Evolutionary conservation across 2,113 vertebrate genomes (phyloP).

Genomic region (Pavo muticus): DNA sequence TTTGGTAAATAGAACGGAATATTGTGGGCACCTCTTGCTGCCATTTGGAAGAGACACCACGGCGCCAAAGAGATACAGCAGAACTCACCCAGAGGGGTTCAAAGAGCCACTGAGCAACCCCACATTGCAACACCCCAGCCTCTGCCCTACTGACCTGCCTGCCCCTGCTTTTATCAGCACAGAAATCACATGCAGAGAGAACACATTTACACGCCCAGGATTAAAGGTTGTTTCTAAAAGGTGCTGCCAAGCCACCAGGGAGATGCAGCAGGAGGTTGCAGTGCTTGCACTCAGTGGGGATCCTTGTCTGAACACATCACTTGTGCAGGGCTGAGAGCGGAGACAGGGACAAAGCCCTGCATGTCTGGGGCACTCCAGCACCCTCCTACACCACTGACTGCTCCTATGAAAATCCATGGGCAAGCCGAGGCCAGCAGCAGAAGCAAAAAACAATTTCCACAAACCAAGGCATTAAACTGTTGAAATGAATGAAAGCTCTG

Average conservation of each 20-base stretch:
- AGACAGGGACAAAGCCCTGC: neutral
- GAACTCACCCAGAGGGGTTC: neutral
- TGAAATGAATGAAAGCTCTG: neutral
- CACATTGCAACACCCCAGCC: accelerated
- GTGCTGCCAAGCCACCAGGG: neutral
- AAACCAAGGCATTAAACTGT: neutral
- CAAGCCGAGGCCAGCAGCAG: neutral
- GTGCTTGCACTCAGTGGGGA: neutral
- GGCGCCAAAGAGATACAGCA: neutral
- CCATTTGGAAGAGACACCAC: neutral
- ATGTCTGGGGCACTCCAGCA: accelerated
- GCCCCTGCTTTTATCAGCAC: neutral
- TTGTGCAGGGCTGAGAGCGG: accelerated
- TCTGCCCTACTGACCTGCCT: neutral
- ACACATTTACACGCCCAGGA: neutral
- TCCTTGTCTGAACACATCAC: neutral
- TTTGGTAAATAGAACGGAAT: neutral
- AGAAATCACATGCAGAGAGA: accelerated
- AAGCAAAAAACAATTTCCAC: neutral
- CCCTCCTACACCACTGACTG: neutral
- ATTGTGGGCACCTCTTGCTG: neutral
- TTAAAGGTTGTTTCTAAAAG: neutral
- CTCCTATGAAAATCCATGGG: neutral
- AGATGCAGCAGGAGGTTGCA: neutral
- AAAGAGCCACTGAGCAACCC: accelerated